Evolutionary conservation across 2,888 invertebrate genomes (phyloP).

Genomic region (Hemicrepidius hirtus): DNA sequence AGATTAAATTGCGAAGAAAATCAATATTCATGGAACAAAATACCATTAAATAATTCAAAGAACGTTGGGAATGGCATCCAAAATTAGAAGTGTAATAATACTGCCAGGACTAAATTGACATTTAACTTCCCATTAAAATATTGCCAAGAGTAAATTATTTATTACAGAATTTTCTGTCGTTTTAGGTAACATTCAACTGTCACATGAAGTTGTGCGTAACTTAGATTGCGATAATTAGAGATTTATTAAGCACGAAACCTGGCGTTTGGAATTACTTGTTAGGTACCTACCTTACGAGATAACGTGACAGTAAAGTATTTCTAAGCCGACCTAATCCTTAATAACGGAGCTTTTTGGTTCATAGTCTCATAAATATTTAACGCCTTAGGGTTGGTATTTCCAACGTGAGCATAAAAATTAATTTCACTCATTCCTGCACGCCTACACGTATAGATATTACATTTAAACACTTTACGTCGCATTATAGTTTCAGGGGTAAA

Average conservation of each 20-base stretch:
- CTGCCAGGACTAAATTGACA: too few relatives aligned
- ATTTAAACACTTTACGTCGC: not conserved
- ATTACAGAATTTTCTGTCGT: constrained; percentile 18
- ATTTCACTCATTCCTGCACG: constrained; percentile 4
- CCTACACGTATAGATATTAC: constrained; percentile 3
- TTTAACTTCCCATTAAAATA: too few relatives aligned
- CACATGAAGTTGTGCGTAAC: constrained; percentile 21
- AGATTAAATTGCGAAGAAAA: too few relatives aligned
- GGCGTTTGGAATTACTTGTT: constrained; percentile 31
- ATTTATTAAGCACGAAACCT: constrained; percentile 31
- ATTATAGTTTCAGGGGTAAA: not conserved
- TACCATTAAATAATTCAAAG: too few relatives aligned
- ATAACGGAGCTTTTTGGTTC: constrained; percentile 35
- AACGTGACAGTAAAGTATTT: constrained; percentile 27
- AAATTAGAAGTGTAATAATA: too few relatives aligned
- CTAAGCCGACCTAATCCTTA: constrained; percentile 36
- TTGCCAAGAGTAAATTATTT: constrained; percentile 8
- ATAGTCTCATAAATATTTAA: constrained; percentile 38
- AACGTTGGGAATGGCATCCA: too few relatives aligned
- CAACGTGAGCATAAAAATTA: constrained; percentile 3
- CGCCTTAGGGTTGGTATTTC: constrained; percentile 22
- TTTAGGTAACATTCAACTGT: constrained; percentile 13
- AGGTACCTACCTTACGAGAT: constrained; percentile 8
- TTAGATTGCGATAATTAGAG: constrained; percentile 35
- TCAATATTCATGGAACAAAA: too few relatives aligned